A percentile compares a stretch with the other conserved stretches of the same genome.
phyloP scores from a whole-genome alignment of 1,140 invertebrate species.

The Steinernema feltiae region DNA sequence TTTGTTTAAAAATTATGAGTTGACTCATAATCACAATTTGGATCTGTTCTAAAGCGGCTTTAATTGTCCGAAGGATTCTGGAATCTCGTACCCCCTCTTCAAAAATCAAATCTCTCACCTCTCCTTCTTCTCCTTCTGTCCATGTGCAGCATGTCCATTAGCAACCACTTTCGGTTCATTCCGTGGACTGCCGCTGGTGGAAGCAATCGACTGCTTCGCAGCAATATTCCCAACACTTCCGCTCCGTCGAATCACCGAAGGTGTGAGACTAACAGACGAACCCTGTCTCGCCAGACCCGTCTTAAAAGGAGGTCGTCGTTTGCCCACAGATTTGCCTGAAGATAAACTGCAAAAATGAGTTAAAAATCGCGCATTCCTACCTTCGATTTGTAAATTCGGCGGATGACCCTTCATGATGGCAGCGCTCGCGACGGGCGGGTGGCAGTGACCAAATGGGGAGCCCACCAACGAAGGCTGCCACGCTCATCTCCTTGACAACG shows the following conservation, averaged over 20 bases:
- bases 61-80: background rate
- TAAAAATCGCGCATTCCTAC: background rate
- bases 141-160: background rate
- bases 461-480: background rate
- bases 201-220: background rate
- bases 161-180: background rate
- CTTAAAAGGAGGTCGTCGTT: background rate
- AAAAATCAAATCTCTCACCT: background rate
- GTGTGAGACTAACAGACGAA: background rate
- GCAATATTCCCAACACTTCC: background rate
- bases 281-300: background rate
- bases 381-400: background rate
- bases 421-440: no score
- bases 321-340: background rate
- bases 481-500: background rate
- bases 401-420: background rate
- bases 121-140: no score
- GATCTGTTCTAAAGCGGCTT: background rate
- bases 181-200: background rate
- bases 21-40: background rate
- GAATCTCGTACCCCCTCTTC: background rate
- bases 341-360: background rate
- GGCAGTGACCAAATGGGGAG: background rate
- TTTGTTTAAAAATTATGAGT: no score
- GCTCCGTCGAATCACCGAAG: background rate